These are phyloP conservation scores for Philaethria dido DNA, from an alignment of 2,888 invertebrate species.

Conservation along the genomic window DNA sequence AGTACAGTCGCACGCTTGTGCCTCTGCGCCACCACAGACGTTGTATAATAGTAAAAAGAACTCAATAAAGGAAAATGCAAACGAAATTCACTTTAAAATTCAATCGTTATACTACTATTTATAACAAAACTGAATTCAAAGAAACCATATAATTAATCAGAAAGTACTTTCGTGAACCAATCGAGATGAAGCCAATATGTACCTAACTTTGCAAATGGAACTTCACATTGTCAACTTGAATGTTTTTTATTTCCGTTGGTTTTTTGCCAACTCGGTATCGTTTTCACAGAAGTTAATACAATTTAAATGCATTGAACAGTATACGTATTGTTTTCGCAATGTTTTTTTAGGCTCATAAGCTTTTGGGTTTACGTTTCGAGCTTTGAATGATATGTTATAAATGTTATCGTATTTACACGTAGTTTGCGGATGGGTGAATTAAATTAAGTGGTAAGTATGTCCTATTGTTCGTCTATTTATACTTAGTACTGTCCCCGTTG, in stretches of 20 bases:
- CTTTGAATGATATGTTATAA: slow-evolving; percentile 7
- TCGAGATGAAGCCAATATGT: slow-evolving; percentile 47
- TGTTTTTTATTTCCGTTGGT: slow-evolving; percentile 45
- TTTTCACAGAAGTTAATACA: slow-evolving; percentile 47
- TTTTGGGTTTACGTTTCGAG: slow-evolving; percentile 12
- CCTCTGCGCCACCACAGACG: background rate
- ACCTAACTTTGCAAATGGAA: slow-evolving; percentile 47
- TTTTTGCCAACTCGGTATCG: slow-evolving; percentile 49
- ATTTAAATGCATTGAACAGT: slow-evolving; percentile 45
- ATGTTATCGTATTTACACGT: slow-evolving; percentile 9
- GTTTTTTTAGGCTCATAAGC: slow-evolving; percentile 22
- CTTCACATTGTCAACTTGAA: slow-evolving; percentile 47
- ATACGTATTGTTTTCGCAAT: slow-evolving; percentile 41
- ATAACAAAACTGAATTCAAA: slow-evolving; percentile 11
- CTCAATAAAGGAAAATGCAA: background rate
- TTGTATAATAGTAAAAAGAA: background rate
- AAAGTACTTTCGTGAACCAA: slow-evolving; percentile 44
- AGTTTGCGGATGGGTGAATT: slow-evolving; percentile 1
- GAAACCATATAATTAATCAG: slow-evolving; percentile 46
- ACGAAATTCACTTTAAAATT: background rate
- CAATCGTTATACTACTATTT: slow-evolving; percentile 5
- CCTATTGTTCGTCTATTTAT: too few species aligned
- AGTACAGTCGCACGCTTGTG: too few species aligned
- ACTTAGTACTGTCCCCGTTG: too few species aligned
- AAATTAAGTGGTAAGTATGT: too few species aligned